A percentile compares a stretch with the other conserved stretches of the same genome.
Evolutionary conservation across 2,888 invertebrate genomes (phyloP).

Genomic region (Caenorhabditis sp.): DNA sequence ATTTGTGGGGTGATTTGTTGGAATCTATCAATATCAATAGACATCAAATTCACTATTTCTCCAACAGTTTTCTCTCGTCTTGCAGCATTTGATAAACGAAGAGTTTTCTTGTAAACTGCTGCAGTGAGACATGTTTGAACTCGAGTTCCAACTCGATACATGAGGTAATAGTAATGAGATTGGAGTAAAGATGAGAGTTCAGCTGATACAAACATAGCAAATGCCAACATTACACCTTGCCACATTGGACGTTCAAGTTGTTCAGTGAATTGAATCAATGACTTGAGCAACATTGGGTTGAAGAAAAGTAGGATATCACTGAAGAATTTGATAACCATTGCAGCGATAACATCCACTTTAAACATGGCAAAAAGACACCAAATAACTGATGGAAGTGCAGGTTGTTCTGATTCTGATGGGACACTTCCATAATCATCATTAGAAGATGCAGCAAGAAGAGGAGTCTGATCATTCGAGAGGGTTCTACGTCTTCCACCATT

Average conservation of each 20-base stretch:
- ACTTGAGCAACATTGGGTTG: slow-evolving; percentile 65
- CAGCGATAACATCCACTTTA: slow-evolving; percentile 63
- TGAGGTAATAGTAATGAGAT: slow-evolving; percentile 68
- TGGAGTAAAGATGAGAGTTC: slow-evolving; percentile 66
- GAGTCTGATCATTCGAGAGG: slow-evolving; percentile 31
- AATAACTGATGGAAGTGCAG: slow-evolving; percentile 42
- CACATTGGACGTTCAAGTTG: slow-evolving; percentile 62
- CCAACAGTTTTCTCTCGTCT: slow-evolving; percentile 74
- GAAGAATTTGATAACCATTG: slow-evolving; percentile 62
- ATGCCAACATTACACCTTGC: slow-evolving; percentile 65
- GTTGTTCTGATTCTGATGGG: slow-evolving; percentile 5
- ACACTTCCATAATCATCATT: slow-evolving; percentile 51
- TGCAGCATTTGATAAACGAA: slow-evolving; percentile 73
- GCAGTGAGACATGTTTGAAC: slow-evolving; percentile 66
- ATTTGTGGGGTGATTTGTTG: slow-evolving; percentile 71
- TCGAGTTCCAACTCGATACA: slow-evolving; percentile 69
- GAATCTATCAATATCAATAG: slow-evolving; percentile 74
- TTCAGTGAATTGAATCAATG: slow-evolving; percentile 65
- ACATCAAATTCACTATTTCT: slow-evolving; percentile 75
- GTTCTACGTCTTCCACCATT: slow-evolving; percentile 3
- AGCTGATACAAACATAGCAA: slow-evolving; percentile 62
- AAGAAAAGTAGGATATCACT: slow-evolving; percentile 65
- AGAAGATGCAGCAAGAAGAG: slow-evolving; percentile 33
- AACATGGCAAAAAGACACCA: slow-evolving; percentile 61
- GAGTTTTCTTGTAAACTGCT: slow-evolving; percentile 72